phyloP scores from a whole-genome alignment of 2,888 invertebrate genomes.

The Pachymerium ferrugineum region DNA sequence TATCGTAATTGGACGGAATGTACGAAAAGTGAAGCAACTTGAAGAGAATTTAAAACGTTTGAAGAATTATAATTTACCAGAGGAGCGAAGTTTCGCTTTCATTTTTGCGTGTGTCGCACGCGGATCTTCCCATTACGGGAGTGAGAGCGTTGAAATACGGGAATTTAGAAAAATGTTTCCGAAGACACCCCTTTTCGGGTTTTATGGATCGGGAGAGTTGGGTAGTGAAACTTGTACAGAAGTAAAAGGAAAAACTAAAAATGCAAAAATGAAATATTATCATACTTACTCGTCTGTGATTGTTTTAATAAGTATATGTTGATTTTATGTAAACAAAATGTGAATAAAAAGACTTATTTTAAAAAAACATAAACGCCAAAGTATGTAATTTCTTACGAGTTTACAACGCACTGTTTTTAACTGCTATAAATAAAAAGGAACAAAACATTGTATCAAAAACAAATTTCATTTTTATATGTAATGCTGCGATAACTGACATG shows the following conservation, averaged over 20 bases:
- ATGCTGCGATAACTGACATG: no score
- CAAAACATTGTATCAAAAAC: neutral
- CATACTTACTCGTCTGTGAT: slow-evolving; percentile 35
- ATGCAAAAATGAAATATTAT: slow-evolving; percentile 11
- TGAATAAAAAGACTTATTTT: neutral
- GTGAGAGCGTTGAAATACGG: slow-evolving; percentile 46
- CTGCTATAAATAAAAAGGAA: neutral
- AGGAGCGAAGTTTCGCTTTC: slow-evolving; percentile 44
- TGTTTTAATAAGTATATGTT: slow-evolving; percentile 32
- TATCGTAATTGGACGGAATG: slow-evolving; percentile 38
- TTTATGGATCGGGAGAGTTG: slow-evolving; percentile 52
- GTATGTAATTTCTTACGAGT: neutral
- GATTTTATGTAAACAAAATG: neutral
- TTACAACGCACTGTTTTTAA: neutral
- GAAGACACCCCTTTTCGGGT: slow-evolving; percentile 49
- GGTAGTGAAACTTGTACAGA: slow-evolving; percentile 39
- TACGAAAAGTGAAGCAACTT: slow-evolving; percentile 36
- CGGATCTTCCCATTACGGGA: slow-evolving; percentile 43
- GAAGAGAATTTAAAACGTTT: slow-evolving; percentile 38
- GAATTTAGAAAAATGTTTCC: slow-evolving; percentile 49
- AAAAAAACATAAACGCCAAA: neutral
- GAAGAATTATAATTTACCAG: slow-evolving; percentile 38
- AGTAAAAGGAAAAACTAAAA: neutral
- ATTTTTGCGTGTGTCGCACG: slow-evolving; percentile 51
- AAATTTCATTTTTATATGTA: neutral